Conservation (phyloP, 2,797 vertebrate species). For the Calcarius lapponicus region DNA sequence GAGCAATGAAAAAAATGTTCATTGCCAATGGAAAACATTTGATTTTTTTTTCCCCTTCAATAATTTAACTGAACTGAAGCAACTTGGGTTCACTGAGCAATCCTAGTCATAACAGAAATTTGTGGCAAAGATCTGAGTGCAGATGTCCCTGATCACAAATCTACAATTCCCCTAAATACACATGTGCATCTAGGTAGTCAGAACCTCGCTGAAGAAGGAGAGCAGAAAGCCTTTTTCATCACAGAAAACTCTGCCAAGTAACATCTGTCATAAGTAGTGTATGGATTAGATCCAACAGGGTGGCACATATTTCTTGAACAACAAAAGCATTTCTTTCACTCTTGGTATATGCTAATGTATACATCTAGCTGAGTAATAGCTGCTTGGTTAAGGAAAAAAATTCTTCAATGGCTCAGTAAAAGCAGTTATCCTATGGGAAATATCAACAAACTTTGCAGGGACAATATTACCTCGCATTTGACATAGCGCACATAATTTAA, state of each 20-base stretch:
- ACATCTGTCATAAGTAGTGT: background rate
- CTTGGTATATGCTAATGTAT: background rate
- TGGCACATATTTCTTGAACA: background rate
- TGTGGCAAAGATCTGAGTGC: background rate
- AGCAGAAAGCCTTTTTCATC: background rate
- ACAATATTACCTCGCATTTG: background rate
- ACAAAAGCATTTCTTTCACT: background rate
- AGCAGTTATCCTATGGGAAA: background rate
- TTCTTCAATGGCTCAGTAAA: background rate
- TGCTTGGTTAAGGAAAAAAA: background rate
- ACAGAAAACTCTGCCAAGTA: background rate
- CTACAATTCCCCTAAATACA: background rate
- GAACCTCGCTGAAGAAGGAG: background rate
- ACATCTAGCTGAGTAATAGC: background rate
- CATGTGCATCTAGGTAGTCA: background rate
- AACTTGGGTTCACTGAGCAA: background rate
- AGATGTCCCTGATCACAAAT: background rate
- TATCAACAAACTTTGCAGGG: background rate
- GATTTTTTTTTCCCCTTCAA: background rate
- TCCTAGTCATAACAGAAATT: background rate
- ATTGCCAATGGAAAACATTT: background rate
- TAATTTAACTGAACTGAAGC: background rate
- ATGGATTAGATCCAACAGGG: rapidly evolving
- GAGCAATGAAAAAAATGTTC: background rate
- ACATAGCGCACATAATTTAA: background rate